These are phyloP conservation scores for Drosophila sechellia DNA, from an alignment of 1,140 invertebrate species.

Conservation along the genomic window DNA sequence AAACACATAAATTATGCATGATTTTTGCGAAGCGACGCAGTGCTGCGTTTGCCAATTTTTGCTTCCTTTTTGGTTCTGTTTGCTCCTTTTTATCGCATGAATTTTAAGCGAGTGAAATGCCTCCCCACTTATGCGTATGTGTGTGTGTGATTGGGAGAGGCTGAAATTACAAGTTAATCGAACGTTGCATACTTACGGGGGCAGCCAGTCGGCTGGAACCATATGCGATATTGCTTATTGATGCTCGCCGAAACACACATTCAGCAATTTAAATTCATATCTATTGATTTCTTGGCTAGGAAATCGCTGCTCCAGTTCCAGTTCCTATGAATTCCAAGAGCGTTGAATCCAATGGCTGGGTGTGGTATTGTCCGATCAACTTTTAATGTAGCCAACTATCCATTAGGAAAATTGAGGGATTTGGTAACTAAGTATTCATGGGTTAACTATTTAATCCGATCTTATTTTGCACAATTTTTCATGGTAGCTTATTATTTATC, in stretches of 20 bases:
- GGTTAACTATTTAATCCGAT: background rate
- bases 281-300: conserved; percentile 44
- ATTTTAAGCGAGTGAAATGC: conserved; percentile 17
- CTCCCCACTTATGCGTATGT: background rate
- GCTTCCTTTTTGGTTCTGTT: too few species aligned
- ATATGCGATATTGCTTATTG: conserved; percentile 50
- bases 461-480: background rate
- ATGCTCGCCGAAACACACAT: conserved; percentile 18
- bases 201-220: conserved; percentile 39
- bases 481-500: background rate
- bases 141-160: background rate
- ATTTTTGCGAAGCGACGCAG: conserved; percentile 4
- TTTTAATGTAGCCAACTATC: background rate
- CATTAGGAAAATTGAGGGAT: conserved; percentile 18
- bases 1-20: conserved; percentile 46
- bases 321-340: conserved; percentile 26
- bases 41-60: conserved; percentile 19
- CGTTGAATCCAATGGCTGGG: conserved; percentile 14
- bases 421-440: background rate
- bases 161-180: conserved; percentile 56
- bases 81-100: conserved; percentile 21
- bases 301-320: conserved; percentile 7
- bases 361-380: conserved; percentile 24
- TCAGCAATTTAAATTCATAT: conserved; percentile 55
- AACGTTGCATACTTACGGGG: conserved; percentile 64